phyloP scores from a whole-genome alignment of 2,797 vertebrate species.

The Hypotaenidia philippensis region DNA sequence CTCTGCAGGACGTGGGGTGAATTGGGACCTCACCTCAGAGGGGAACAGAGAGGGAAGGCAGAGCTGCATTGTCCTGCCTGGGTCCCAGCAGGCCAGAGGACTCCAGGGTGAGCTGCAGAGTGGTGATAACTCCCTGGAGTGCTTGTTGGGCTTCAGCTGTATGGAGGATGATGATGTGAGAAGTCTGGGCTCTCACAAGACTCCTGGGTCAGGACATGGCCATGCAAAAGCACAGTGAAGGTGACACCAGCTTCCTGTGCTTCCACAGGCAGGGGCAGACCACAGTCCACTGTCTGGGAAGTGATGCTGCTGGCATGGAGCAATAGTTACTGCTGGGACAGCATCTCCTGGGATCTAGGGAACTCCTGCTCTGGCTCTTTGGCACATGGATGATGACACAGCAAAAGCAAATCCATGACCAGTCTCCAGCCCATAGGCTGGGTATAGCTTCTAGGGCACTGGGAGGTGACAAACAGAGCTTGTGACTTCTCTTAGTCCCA shows the following conservation, averaged over 20 bases:
- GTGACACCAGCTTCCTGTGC: background rate
- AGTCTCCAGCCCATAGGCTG: background rate
- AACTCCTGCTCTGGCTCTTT: background rate
- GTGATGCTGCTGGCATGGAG: background rate
- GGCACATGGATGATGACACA: background rate
- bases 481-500: slow-evolving; percentile 59
- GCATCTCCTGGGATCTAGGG: background rate
- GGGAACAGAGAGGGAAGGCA: background rate
- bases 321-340: background rate
- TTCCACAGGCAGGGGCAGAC: background rate
- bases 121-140: background rate
- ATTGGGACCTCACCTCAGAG: background rate
- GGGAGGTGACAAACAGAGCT: slow-evolving; percentile 42
- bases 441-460: slow-evolving; percentile 24
- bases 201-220: background rate
- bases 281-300: background rate
- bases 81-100: background rate
- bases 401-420: background rate
- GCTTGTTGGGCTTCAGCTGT: background rate
- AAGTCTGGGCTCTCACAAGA: background rate
- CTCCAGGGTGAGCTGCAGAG: background rate
- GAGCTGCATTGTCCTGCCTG: background rate
- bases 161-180: accelerated
- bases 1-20: background rate
- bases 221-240: background rate